Evolutionary conservation across 2,113 vertebrate genomes (phyloP), one percentile per base, ranked within the genome.

Genomic region (Dunckerocampus dactyliophorus): DNA sequence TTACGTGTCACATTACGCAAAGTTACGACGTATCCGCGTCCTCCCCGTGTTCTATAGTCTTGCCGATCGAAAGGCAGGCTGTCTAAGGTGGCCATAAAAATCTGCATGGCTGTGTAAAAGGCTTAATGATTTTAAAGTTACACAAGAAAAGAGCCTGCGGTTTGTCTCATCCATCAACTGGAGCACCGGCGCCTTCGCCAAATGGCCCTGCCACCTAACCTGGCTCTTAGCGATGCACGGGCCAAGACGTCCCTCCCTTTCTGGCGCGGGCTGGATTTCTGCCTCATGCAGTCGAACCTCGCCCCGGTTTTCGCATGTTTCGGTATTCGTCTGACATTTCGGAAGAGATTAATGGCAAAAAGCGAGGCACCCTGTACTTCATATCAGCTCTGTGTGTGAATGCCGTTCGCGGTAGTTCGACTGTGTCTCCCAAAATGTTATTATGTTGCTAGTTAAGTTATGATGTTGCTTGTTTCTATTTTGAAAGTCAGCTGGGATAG

Each of bases 61-160:
- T 22, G 73, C 72, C 60, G 65, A 77, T 74, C 43, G 59, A 53
- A 48, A 71, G 69, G 61, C 67, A 76, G 82, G 73, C 75, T 76
- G 79, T 81, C 72, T 62, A 76, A 83, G 74, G 81, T 76, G 85
- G 83, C 81, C 42, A 79, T 91, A 86, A 87, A 88, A 87, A 87
- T 84, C 84, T 81, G 75, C 81, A 82, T 87, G 78, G 74, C 71
- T 76, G 71, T 87, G 80, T 87, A 87, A 88, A 84, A 89, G 81
- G 88, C 87, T 89, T 90, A 89, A 92, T 92, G 85, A 92, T 90
- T 90, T 89, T 71, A 87, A 89, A 88, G 88, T 90, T 90, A 90
- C 89, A 89, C 76, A 87, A 79, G 87, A 84, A 82, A 84, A 89
- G 87, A 83, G 86, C 70, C 68, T 57, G 66, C 65, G 78, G 72